Conservation (phyloP, 2,113 vertebrate genomes). For the Probosciger aterrimus region DNA sequence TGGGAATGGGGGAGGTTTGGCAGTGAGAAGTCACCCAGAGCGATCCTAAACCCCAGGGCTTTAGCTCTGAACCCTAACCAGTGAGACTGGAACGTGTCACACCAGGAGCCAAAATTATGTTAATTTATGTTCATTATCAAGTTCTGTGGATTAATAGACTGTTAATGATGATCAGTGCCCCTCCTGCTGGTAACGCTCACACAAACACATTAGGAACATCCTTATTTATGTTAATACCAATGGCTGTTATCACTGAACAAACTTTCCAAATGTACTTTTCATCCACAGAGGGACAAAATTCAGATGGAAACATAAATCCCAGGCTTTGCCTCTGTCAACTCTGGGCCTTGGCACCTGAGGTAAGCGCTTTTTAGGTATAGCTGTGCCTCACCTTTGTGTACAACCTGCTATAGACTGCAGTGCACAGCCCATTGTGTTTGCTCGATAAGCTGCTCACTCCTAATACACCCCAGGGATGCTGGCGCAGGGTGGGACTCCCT, state of each 20-base stretch:
- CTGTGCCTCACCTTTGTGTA: background rate
- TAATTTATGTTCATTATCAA: background rate
- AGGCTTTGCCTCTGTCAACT: rapidly evolving
- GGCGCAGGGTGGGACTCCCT: background rate
- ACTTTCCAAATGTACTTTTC: background rate
- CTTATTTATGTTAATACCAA: rapidly evolving
- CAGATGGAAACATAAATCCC: background rate
- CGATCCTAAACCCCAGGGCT: background rate
- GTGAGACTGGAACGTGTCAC: background rate
- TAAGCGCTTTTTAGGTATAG: background rate
- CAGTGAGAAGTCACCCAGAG: too few relatives aligned
- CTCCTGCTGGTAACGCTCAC: background rate
- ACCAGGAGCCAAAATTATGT: background rate
- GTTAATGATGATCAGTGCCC: rapidly evolving
- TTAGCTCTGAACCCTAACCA: background rate
- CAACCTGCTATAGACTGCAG: background rate
- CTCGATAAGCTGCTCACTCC: background rate
- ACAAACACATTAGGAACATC: background rate
- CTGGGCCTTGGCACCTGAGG: background rate
- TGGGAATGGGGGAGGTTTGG: background rate
- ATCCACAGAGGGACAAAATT: background rate
- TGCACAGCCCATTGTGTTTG: background rate
- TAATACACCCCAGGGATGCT: background rate
- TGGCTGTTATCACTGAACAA: rapidly evolving
- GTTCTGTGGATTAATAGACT: rapidly evolving